Percentiles rank a stretch among this genome's conserved stretches.
These are phyloP conservation scores for Melanostoma scalare DNA, from an alignment of 2,888 invertebrate species.

Conservation along the genomic window DNA sequence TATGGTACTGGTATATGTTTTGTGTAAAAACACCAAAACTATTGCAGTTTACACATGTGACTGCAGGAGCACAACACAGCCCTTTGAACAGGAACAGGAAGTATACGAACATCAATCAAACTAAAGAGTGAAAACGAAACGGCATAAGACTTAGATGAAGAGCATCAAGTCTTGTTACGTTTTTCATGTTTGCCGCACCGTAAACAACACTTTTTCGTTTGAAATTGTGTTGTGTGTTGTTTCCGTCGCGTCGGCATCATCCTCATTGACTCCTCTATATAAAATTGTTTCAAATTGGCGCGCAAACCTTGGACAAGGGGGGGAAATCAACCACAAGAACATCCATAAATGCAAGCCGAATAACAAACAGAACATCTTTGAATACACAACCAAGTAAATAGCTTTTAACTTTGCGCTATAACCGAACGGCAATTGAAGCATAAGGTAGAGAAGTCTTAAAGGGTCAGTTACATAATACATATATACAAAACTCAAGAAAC, in stretches of 20 bases:
- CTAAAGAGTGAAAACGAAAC: too few relatives aligned
- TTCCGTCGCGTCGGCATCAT: constrained; percentile 21
- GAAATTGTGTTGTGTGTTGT: constrained; percentile 28
- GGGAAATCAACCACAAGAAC: constrained; percentile 10
- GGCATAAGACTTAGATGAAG: too few relatives aligned
- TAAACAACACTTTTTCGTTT: constrained; percentile 27
- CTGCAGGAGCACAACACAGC: too few relatives aligned
- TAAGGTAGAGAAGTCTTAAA: neutral
- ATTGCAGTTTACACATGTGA: too few relatives aligned
- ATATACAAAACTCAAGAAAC: constrained; percentile 13
- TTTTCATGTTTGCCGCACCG: constrained; percentile 28
- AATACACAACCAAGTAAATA: constrained; percentile 7
- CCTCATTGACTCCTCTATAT: constrained; percentile 2
- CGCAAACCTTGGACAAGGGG: constrained; percentile 1
- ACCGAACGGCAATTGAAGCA: neutral
- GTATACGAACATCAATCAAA: too few relatives aligned
- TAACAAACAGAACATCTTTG: constrained; percentile 20
- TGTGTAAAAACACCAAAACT: too few relatives aligned
- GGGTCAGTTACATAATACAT: neutral
- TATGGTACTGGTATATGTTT: too few relatives aligned
- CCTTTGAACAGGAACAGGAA: too few relatives aligned
- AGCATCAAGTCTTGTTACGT: neutral
- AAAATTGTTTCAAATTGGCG: constrained; percentile 11
- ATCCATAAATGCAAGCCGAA: constrained; percentile 27
- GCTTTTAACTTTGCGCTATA: constrained; percentile 16